Percentiles rank a stretch among this genome's conserved stretches.
phyloP scores from a whole-genome alignment of 2,888 invertebrate genomes.

The Pseudococcus longispinus region DNA sequence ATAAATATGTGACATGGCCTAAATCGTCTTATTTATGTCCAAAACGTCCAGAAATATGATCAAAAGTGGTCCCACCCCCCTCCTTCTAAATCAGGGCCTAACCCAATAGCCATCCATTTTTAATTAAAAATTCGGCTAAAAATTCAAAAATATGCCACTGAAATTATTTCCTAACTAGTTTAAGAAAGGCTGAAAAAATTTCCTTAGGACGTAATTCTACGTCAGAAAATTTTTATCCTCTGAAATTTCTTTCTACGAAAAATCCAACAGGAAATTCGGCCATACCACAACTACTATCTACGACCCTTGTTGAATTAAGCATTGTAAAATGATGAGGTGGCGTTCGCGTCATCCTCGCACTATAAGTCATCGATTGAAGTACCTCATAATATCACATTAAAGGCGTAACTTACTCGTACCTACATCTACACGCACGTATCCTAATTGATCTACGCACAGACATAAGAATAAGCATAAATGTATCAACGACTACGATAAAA shows the following conservation, averaged over 20 bases:
- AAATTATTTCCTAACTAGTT: too few relatives aligned
- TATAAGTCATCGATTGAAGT: constrained; percentile 27
- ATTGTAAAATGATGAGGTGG: background rate
- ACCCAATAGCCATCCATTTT: too few relatives aligned
- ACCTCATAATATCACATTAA: background rate
- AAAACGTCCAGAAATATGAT: too few relatives aligned
- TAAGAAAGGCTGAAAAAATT: too few relatives aligned
- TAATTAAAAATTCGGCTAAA: too few relatives aligned
- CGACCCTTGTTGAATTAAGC: background rate
- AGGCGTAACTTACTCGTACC: background rate
- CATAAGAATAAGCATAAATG: background rate
- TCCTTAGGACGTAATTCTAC: too few relatives aligned
- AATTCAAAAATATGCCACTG: too few relatives aligned
- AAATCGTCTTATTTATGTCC: too few relatives aligned
- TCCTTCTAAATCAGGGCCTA: too few relatives aligned
- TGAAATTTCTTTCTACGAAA: background rate
- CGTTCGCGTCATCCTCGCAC: background rate
- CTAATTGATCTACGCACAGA: background rate
- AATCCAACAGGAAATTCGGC: background rate
- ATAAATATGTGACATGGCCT: too few relatives aligned
- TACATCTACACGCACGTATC: background rate
- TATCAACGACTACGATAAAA: background rate
- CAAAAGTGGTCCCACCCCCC: too few relatives aligned
- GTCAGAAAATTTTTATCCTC: too few relatives aligned
- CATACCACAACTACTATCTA: background rate